Conservation (phyloP, 2,113 vertebrate genomes). For the Crotalus helleri region DNA sequence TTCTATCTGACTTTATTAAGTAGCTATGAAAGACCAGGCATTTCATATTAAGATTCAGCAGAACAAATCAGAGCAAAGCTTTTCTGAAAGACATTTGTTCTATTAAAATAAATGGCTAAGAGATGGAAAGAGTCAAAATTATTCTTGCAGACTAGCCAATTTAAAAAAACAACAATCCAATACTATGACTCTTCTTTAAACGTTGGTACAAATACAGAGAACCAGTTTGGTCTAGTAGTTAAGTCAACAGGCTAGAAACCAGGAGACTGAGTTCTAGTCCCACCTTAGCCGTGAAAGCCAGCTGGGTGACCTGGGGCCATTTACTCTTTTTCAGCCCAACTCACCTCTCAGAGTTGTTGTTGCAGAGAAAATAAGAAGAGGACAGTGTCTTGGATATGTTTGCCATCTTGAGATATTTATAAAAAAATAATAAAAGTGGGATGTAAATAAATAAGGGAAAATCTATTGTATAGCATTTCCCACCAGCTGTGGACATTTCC, state of each 20-base stretch:
- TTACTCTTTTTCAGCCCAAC: too few species aligned
- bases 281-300: neutral
- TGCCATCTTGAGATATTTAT: too few species aligned
- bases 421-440: too few species aligned
- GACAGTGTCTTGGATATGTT: too few species aligned
- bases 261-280: neutral
- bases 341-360: too few species aligned
- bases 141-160: neutral
- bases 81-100: neutral
- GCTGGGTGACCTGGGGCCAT: too few species aligned
- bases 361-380: too few species aligned
- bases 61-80: neutral
- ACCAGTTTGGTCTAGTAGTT: neutral
- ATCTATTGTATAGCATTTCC: neutral
- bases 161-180: neutral
- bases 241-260: neutral
- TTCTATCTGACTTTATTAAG: neutral
- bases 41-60: neutral
- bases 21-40: neutral
- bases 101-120: too few species aligned
- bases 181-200: neutral
- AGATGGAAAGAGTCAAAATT: neutral
- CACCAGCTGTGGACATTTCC: neutral
- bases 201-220: neutral
- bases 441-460: neutral